phyloP scores from a whole-genome alignment of 1,140 invertebrate genomes.

The Agraylea sexmaculata region DNA sequence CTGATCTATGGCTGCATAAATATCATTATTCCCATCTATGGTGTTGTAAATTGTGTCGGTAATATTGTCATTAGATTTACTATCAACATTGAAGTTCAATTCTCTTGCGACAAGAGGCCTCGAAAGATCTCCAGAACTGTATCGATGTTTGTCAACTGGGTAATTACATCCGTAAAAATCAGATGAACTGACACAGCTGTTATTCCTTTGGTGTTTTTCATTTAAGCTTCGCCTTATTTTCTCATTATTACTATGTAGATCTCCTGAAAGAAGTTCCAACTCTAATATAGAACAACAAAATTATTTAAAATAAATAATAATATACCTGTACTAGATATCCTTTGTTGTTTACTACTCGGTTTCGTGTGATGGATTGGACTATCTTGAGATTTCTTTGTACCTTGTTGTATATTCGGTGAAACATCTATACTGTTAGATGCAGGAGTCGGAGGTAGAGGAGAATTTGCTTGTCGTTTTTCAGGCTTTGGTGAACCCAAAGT shows the following conservation, averaged over 20 bases:
- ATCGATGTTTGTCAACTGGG: constrained; percentile 38
- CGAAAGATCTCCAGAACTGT: constrained; percentile 34
- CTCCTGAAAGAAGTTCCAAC: constrained; percentile 25
- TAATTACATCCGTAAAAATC: constrained; percentile 42
- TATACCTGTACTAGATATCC: constrained; percentile 34
- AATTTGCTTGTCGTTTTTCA: constrained; percentile 77
- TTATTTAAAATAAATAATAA: too few species aligned
- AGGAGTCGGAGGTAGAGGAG: constrained; percentile 55
- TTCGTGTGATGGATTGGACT: constrained; percentile 18
- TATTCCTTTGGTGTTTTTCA: constrained; percentile 40
- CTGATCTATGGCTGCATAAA: constrained; percentile 43
- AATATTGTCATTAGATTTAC: constrained; percentile 21
- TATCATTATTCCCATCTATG: constrained; percentile 29
- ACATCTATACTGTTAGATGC: constrained; percentile 29
- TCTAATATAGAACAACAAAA: neutral
- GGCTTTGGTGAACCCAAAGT: constrained; percentile 70
- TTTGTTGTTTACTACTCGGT: constrained; percentile 24
- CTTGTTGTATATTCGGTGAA: constrained; percentile 18
- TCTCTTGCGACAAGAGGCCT: constrained; percentile 35
- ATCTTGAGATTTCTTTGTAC: constrained; percentile 17
- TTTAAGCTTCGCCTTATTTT: constrained; percentile 38
- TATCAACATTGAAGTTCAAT: constrained; percentile 34
- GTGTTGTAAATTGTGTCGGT: constrained; percentile 35
- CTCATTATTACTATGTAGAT: constrained; percentile 36
- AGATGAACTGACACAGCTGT: constrained; percentile 40